Percentiles rank a stretch among this genome's conserved stretches.
These are phyloP conservation scores for Heliocidaris tuberculata DNA, from an alignment of 35 echinoderm and acorn worm genomes.

Conservation along the genomic window DNA sequence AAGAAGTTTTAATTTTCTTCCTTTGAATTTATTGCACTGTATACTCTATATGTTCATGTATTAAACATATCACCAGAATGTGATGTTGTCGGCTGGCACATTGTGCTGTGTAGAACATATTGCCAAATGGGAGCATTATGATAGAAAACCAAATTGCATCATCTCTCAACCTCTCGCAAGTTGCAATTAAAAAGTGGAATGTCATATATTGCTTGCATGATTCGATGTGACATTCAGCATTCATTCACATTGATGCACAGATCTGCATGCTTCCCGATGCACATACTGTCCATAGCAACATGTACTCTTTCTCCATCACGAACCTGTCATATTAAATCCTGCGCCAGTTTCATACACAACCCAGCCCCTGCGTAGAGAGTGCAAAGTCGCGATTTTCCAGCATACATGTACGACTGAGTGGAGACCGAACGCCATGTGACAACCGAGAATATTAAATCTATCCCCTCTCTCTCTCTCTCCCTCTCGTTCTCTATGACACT, in stretches of 20 bases:
- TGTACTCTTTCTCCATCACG: background rate
- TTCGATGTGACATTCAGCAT: background rate
- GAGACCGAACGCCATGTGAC: background rate
- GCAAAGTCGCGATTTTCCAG: slow-evolving; percentile 1
- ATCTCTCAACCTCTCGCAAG: background rate
- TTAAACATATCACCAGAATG: background rate
- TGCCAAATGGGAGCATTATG: background rate
- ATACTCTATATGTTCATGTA: too few relatives aligned
- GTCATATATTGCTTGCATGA: background rate
- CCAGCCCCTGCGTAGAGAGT: background rate
- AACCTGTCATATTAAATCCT: slow-evolving; percentile 11
- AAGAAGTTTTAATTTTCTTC: background rate
- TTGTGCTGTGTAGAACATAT: background rate
- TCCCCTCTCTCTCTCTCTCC: background rate
- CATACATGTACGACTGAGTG: slow-evolving; percentile 15
- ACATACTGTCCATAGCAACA: background rate
- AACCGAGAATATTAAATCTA: slow-evolving; percentile 23
- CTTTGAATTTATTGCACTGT: background rate
- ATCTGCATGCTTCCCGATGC: background rate
- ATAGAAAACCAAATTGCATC: background rate
- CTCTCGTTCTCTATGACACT: background rate
- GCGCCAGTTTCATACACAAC: background rate
- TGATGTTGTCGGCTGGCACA: background rate
- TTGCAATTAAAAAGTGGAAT: slow-evolving; percentile 5
- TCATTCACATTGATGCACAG: background rate